A percentile compares a stretch with the other conserved stretches of the same genome.
Conservation (phyloP, 2,888 invertebrate genomes). For the Caenorhabditis auriculariae region DNA sequence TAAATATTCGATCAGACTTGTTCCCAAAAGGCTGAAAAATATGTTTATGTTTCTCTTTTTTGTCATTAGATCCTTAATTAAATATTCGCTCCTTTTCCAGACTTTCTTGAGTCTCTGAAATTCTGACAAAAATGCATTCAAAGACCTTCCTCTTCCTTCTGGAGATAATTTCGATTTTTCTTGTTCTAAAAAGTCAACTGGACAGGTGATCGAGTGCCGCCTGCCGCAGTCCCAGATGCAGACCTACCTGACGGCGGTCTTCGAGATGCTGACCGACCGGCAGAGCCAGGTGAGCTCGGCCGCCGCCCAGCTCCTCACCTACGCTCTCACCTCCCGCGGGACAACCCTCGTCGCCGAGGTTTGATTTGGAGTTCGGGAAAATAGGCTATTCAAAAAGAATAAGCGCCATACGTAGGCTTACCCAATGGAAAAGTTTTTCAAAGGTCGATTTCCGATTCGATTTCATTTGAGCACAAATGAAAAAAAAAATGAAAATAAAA, state of each 20-base stretch:
- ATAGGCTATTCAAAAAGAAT: no score
- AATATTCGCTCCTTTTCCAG: no score
- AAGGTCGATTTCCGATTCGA: no score
- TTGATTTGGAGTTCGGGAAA: slow-evolving; percentile 1
- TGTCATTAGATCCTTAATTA: no score
- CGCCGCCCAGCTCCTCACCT: slow-evolving; percentile 59
- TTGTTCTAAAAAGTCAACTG: no score
- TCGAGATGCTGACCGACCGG: slow-evolving; percentile 61
- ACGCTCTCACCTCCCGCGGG: slow-evolving; percentile 51
- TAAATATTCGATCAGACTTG: no score
- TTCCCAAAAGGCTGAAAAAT: no score
- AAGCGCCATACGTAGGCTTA: no score
- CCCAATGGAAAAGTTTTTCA: no score
- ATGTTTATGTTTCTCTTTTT: no score
- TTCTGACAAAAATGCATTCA: not conserved
- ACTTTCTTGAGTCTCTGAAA: not conserved
- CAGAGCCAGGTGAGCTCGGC: slow-evolving; percentile 59
- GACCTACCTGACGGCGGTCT: slow-evolving; percentile 60
- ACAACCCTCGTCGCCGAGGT: slow-evolving; percentile 51
- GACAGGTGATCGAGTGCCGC: slow-evolving; percentile 53
- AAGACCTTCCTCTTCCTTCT: not conserved
- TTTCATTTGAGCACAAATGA: no score
- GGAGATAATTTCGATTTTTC: not conserved
- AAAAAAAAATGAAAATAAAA: no score
- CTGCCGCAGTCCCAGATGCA: slow-evolving; percentile 62